Evolutionary conservation across 2,797 vertebrate species (phyloP).

Genomic region (Pseudopleuronectes americanus): DNA sequence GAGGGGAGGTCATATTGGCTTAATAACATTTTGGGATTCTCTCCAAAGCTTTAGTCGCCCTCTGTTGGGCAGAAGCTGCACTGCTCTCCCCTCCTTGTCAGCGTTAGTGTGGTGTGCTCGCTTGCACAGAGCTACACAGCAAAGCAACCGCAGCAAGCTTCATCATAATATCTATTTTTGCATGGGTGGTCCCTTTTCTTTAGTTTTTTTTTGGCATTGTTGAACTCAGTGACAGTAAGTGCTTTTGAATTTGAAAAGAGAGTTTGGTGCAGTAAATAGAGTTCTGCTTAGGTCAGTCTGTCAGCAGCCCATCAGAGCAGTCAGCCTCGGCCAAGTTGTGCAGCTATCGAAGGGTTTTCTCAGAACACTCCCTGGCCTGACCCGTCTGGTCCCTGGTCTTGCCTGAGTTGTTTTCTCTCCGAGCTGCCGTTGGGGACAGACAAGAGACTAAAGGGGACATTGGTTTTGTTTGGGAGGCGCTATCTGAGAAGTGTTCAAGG

Average conservation of each 20-base stretch:
- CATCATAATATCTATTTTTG: constrained; percentile 69
- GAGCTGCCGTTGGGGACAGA: constrained; percentile 58
- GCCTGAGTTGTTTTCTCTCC: constrained; percentile 35
- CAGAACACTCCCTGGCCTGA: constrained; percentile 57
- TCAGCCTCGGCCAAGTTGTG: constrained; percentile 51
- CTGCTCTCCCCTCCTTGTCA: constrained; percentile 29
- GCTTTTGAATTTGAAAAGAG: constrained; percentile 53
- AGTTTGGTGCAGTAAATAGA: constrained; percentile 52
- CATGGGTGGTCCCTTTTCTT: constrained; percentile 74
- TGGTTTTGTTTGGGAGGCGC: constrained; percentile 47
- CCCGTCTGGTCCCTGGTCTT: constrained; percentile 15
- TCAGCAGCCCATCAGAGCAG: constrained; percentile 70
- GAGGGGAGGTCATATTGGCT: constrained; percentile 61
- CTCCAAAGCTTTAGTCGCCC: constrained; percentile 67
- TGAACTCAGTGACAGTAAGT: constrained; percentile 68
- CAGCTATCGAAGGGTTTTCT: constrained; percentile 61
- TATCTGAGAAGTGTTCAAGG: constrained; percentile 56
- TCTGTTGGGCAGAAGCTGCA: constrained; percentile 64
- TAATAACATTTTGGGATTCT: constrained; percentile 54
- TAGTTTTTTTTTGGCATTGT: constrained; percentile 57
- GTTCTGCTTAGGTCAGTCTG: constrained; percentile 67
- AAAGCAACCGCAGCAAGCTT: constrained; percentile 45
- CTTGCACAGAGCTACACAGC: constrained; percentile 43
- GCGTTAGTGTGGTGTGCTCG: constrained; percentile 43
- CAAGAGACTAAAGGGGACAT: constrained; percentile 39